A percentile compares a stretch with the other conserved stretches of the same genome.
Evolutionary conservation across 64 coral and sea anemone species (phyloP).

Genomic region (Cladopsammia gracilis): DNA sequence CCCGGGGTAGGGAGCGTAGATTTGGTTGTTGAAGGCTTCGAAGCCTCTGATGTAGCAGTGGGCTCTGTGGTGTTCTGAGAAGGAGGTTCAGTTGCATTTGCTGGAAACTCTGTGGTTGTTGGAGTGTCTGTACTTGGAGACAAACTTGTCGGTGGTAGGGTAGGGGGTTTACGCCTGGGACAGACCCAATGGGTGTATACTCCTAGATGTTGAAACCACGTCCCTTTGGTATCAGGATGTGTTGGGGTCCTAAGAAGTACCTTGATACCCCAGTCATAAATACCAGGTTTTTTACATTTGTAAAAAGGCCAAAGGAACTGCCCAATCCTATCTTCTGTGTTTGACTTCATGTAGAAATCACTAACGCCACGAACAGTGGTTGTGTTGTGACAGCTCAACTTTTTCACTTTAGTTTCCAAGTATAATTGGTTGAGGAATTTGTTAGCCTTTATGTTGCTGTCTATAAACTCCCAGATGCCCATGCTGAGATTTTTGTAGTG

Average conservation of each 20-base stretch:
- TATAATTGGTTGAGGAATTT: background rate
- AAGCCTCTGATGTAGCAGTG: background rate
- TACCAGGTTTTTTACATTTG: background rate
- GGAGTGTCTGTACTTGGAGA: background rate
- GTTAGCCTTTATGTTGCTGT: background rate
- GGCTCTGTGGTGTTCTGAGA: background rate
- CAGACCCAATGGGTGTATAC: background rate
- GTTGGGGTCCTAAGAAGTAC: constrained; percentile 20
- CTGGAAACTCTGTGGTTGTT: background rate
- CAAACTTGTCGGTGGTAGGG: background rate
- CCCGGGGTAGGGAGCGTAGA: background rate
- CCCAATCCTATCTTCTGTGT: background rate
- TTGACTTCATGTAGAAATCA: background rate
- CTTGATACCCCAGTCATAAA: background rate
- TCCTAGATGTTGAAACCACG: background rate
- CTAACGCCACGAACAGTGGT: background rate
- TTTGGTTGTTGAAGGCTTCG: background rate
- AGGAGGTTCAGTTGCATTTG: background rate
- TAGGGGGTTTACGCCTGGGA: background rate
- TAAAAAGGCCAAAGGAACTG: background rate
- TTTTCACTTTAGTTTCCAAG: background rate
- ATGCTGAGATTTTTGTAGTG: constrained; percentile 16
- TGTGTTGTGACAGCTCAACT: background rate
- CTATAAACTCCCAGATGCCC: constrained; percentile 1
- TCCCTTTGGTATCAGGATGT: background rate